A percentile compares a stretch with the other conserved stretches of the same genome.
phyloP scores from a whole-genome alignment of 2,888 invertebrate genomes.

The Dascillus cervinus region DNA sequence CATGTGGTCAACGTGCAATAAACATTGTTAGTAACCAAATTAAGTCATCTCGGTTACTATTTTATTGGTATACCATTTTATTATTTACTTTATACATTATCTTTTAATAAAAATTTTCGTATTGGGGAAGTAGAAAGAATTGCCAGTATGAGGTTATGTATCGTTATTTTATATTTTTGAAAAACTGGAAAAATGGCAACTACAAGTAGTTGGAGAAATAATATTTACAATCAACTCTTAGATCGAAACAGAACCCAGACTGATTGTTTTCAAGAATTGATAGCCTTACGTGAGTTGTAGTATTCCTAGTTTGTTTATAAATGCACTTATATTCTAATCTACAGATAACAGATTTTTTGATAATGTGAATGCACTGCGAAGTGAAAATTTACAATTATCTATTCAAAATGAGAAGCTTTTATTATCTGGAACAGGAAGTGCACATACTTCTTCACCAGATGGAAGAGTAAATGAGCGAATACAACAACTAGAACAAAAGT shows the following conservation, averaged over 20 bases:
- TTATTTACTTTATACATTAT: too few species aligned
- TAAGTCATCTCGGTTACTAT: too few species aligned
- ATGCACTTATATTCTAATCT: conserved; percentile 27
- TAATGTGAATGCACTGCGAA: conserved; percentile 67
- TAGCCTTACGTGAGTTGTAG: conserved; percentile 66
- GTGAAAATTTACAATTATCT: conserved; percentile 78
- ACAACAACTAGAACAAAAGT: conserved; percentile 75
- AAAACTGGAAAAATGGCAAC: conserved; percentile 5
- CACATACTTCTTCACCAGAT: conserved; percentile 20
- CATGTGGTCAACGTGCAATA: too few species aligned
- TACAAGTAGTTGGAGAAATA: conserved; percentile 57
- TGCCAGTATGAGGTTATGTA: too few species aligned
- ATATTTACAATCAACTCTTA: conserved; percentile 61
- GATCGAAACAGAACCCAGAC: conserved; percentile 70
- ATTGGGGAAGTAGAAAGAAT: background rate
- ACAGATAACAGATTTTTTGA: conserved; percentile 84
- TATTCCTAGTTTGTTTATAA: conserved; percentile 14
- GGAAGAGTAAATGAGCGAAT: conserved; percentile 44
- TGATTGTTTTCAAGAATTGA: conserved; percentile 68
- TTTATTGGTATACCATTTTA: too few species aligned
- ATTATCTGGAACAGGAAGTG: conserved; percentile 46
- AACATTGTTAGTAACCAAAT: too few species aligned
- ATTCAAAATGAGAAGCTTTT: conserved; percentile 78
- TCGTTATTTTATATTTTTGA: background rate
- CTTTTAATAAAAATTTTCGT: background rate